Evolutionary conservation across 2,113 vertebrate species (phyloP).

Genomic region (Mormyrus iriodes): DNA sequence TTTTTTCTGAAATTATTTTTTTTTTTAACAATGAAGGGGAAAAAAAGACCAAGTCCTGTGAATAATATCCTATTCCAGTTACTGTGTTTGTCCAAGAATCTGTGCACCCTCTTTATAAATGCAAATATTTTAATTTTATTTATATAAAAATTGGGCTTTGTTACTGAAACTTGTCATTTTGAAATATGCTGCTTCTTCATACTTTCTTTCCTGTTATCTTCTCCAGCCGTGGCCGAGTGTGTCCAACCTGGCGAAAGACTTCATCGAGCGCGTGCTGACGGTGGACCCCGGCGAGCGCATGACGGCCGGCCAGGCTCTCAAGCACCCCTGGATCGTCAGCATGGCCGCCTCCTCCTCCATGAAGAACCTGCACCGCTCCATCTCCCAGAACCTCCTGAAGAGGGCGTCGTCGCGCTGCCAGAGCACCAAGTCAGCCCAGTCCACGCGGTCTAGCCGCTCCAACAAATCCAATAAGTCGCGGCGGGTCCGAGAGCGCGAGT

Average conservation of each 20-base stretch:
- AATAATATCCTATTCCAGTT: background rate
- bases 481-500: slow-evolving; percentile 84
- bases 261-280: slow-evolving; percentile 87
- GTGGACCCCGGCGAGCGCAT: slow-evolving; percentile 86
- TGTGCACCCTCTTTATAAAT: background rate
- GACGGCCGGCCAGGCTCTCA: slow-evolving; percentile 85
- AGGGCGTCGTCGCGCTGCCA: slow-evolving; percentile 93
- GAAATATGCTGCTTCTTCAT: background rate
- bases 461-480: slow-evolving; percentile 92
- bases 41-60: background rate
- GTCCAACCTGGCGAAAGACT: slow-evolving; percentile 96
- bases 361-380: slow-evolving; percentile 97
- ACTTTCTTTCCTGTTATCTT: slow-evolving; percentile 16
- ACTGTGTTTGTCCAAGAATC: background rate
- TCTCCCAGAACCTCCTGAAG: slow-evolving; percentile 95
- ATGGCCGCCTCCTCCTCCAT: slow-evolving; percentile 97
- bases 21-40: background rate
- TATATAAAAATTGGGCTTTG: background rate
- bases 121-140: background rate
- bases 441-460: slow-evolving; percentile 88
- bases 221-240: slow-evolving; percentile 93
- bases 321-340: slow-evolving; percentile 94
- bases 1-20: background rate
- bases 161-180: background rate
- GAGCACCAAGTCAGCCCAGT: slow-evolving; percentile 95